Evolutionary conservation across 2,888 invertebrate genomes (phyloP).

Genomic region (Petrolisthes manimaculis): DNA sequence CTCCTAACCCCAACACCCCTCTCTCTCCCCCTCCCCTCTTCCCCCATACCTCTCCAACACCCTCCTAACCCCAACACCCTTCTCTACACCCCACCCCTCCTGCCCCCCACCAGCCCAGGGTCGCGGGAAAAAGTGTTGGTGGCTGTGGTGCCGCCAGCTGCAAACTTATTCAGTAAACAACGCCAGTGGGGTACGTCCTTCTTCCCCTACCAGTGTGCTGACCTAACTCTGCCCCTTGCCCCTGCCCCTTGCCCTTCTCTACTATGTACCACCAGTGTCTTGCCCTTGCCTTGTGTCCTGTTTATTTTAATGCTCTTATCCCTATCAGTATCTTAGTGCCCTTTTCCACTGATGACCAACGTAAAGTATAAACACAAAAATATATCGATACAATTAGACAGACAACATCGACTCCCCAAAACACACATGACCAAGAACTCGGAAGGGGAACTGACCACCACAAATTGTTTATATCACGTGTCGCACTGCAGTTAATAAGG

Average conservation of each 20-base stretch:
- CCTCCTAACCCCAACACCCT: not conserved
- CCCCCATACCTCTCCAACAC: not conserved
- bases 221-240: not conserved
- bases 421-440: too few species aligned
- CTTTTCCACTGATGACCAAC: too few species aligned
- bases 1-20: not conserved
- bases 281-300: not conserved
- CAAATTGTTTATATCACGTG: too few species aligned
- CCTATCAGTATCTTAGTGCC: not conserved
- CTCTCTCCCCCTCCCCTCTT: not conserved
- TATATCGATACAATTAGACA: too few species aligned
- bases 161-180: conserved; percentile 37
- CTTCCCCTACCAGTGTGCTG: not conserved
- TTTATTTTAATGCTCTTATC: not conserved
- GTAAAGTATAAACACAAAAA: too few species aligned
- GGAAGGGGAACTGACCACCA: too few species aligned
- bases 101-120: not conserved
- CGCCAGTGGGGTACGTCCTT: conserved; percentile 28
- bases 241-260: not conserved
- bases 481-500: too few species aligned
- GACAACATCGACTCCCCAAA: too few species aligned
- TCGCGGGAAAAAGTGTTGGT: not conserved
- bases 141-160: conserved; percentile 16
- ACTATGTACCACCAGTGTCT: not conserved
- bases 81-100: not conserved